These are phyloP conservation scores for Anguilla obscura DNA, from an alignment of 2,797 vertebrate genomes.

Conservation along the genomic window DNA sequence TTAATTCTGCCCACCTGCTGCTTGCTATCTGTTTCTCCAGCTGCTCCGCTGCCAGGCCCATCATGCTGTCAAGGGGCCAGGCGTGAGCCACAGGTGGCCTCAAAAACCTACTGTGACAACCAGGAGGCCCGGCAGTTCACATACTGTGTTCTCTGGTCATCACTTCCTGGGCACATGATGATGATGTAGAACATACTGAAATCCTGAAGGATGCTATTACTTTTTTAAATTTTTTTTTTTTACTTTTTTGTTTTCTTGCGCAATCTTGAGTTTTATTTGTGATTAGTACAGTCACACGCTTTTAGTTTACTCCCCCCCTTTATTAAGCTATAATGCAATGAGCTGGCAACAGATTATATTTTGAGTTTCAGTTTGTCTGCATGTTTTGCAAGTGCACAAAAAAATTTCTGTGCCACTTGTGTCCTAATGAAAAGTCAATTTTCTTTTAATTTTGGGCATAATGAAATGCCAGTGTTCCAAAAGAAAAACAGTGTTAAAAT, in stretches of 20 bases:
- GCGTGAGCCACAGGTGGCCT: constrained; percentile 18
- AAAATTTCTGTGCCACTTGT: constrained; percentile 8
- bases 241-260: neutral
- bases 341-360: neutral
- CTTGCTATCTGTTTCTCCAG: constrained; percentile 46
- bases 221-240: no score
- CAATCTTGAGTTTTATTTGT: neutral
- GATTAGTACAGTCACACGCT: neutral
- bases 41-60: constrained; percentile 31
- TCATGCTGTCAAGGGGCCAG: neutral
- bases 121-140: neutral
- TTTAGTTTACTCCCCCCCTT: neutral
- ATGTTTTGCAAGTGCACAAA: neutral
- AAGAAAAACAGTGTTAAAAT: neutral
- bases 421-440: constrained; percentile 10
- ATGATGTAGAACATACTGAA: neutral
- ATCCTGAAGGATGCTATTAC: constrained; percentile 1
- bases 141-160: neutral
- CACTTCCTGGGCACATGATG: neutral
- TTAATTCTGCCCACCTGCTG: constrained; percentile 42
- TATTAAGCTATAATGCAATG: neutral
- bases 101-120: neutral
- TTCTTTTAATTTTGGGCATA: neutral
- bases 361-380: neutral
- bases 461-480: constrained; percentile 16